Base-by-base conservation (phyloP, 2,888 invertebrate genomes). In the Diarsia mendica region DNA sequence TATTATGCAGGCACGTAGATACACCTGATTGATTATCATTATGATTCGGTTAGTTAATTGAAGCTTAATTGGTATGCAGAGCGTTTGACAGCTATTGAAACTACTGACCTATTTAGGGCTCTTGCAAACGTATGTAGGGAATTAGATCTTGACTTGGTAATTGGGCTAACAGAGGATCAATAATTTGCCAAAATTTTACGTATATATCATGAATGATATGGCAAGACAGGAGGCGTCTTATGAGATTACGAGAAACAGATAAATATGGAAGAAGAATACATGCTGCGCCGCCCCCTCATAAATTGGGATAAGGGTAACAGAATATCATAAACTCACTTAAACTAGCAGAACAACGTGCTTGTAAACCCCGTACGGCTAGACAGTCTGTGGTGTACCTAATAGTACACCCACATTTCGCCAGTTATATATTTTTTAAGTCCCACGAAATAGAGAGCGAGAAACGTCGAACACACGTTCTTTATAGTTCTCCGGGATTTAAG, bases 1-100 rank as follows among this genome's bases (percentile, higher is more conserved):
- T 74, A 64, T 55, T 77, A 77, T 44, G 1, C 48, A 68, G 33
- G 65, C 49, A 49, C 28, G 13, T 61, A 61, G 60, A 58, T 61
- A 83, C 80, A 73, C 60, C 72, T 84, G 75, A 86, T 71, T 86
- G 84, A 83, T 86, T 75, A 75, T 67, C 64, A 75, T 75, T 79
- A 79, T 86, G 75, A 83, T 75, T 79, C 48, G 28, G 72, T 65
- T 70, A 39, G 72, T 70, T 83, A 83, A 86, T 79, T 83, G 75
- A 83, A 83, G 65, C 72, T 83, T 75, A 79, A 86, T 86, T 83
- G 83, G 63, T 73, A 83, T 82, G 83, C 83, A 77, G 66, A 76
- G 58, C 65, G 83, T 83, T 75, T 75, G 80, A 80, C 67, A 71
- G 72, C 72, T 61, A 79, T 83, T 77, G 74, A 73, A 75, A 75